Evolutionary conservation across 1,140 invertebrate genomes (phyloP), one percentile per base, ranked within the genome.

Genomic region (Chlorops oryzae): DNA sequence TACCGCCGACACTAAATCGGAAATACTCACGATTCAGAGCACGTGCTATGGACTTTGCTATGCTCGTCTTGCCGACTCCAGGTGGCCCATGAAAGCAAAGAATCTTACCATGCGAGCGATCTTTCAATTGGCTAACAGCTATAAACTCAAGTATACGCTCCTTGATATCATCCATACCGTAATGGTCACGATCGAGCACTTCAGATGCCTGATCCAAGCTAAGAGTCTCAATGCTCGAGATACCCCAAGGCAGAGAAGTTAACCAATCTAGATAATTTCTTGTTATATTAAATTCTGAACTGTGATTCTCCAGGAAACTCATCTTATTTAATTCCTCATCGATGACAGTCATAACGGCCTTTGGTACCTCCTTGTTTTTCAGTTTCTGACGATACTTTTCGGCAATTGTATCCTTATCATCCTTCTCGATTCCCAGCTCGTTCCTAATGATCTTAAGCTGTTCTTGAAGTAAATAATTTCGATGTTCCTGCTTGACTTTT

Each of bases 111-210:
- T 97, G 95, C 0, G 91, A 95, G 5, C 81, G 81, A 5, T 92
- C 90, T 73, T 94, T 95, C 24, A 98, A 74, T 66, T 94, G 88
- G 63, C 92, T 96, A 1, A 98, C 94, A 28, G 96, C 95, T 63
- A 98, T 98, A 70, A 98, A 98, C 80, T 98, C 90, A 51, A 98
- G 77, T 58, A 98, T 95, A 62, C 95, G 75, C 66, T 95, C 92
- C 74, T 98, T 98, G 7, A 98, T 92, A 74, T 98, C 96, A 41
- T 98, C 92, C 93, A 98, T 96, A 55, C 96, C 96, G 73, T 98
- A 98, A 76, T 98, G 96, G 74, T 98, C 96, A 69, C 93, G 82
- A 56, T 98, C 91, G 5, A 98, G 77, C 57, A 97, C 88, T 60
- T 86, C 77, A 37, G 79, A 78, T 0, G 95, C 95, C 61, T 82